A percentile compares a stretch with the other conserved stretches of the same genome.
These are phyloP conservation scores for Panonychus citri DNA, from an alignment of 1,140 invertebrate species.

Conservation along the genomic window DNA sequence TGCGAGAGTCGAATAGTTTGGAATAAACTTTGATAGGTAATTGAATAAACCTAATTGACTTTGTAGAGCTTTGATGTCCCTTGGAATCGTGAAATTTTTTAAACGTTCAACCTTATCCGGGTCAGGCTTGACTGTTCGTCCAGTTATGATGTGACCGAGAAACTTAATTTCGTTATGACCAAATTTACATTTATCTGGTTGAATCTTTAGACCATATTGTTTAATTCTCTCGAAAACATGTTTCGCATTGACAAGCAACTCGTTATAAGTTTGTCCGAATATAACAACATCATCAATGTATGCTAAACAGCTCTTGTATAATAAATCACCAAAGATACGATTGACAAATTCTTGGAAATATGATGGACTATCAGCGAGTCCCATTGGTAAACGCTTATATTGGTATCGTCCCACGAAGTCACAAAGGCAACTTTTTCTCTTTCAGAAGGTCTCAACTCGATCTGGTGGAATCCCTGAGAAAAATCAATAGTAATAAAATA, in stretches of 20 bases:
- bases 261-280: slow-evolving; percentile 9
- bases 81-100: slow-evolving; percentile 6
- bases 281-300: slow-evolving; percentile 19
- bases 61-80: slow-evolving; percentile 18
- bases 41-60: slow-evolving; percentile 23
- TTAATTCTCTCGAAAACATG: slow-evolving; percentile 12
- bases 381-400: slow-evolving; percentile 22
- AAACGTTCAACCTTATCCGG: slow-evolving; percentile 9
- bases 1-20: slow-evolving; percentile 14
- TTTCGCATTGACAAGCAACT: slow-evolving; percentile 13
- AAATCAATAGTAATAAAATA: slow-evolving; percentile 17
- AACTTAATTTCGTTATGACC: slow-evolving; percentile 5
- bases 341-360: slow-evolving; percentile 21
- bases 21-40: slow-evolving; percentile 12
- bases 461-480: slow-evolving; percentile 20
- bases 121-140: slow-evolving; percentile 10
- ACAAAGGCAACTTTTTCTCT: slow-evolving; percentile 15
- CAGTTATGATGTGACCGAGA: slow-evolving; percentile 10
- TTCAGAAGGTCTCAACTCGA: slow-evolving; percentile 15
- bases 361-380: slow-evolving; percentile 21
- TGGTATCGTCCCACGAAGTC: slow-evolving; percentile 6
- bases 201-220: slow-evolving; percentile 10
- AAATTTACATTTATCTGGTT: slow-evolving; percentile 11
- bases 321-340: slow-evolving; percentile 6
- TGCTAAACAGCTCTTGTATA: slow-evolving; percentile 3